Base-by-base conservation (phyloP, 2,888 invertebrate genomes). In the Panopea generosa region DNA sequence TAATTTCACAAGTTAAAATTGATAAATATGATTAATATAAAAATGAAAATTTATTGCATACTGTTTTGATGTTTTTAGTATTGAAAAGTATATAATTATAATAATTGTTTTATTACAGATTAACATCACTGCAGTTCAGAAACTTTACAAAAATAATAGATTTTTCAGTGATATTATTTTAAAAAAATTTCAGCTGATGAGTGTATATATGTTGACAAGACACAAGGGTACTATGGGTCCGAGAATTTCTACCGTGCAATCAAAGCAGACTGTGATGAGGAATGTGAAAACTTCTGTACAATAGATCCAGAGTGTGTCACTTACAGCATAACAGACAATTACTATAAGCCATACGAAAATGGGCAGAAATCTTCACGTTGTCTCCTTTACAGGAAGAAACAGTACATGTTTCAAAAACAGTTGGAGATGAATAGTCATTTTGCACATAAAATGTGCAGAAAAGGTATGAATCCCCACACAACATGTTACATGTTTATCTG, bases 161-260 rank as follows among this genome's bases (percentile, higher is more conserved):
- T n/a, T n/a, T n/a, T n/a, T n/a, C n/a, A n/a, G n/a, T n/a, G n/a
- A n/a, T n/a, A n/a, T n/a, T n/a, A n/a, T n/a, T n/a, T n/a, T n/a
- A n/a, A n/a, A n/a, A n/a, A n/a, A n/a, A 38, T 56, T 20, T 14
- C 38, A 56, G 50, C 20, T 0, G n/a, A 18, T 6, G 22, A 52
- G 14, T 49, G 49, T 24, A 38, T 50, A 52, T 38, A 50, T 50
- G 29, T 33, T 20, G 20, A 52, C 22, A 27, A 18, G 2, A 52
- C 50, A 33, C 3, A n/a, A 2, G 52, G 50, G 2, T 50, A 14
- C 2, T 62, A 50, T 20, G 52, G 50, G 14, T 49, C 50, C 2
- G 62, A 52, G 20, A 33, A 62, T 20, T 62, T 33, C 38, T 62
- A 62, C 40, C 49, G 52, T 24, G 20, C 33, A 24, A 18, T 62